Evolutionary conservation across 2,113 vertebrate genomes (phyloP), one percentile per base, ranked within the genome.

Genomic region (Callopanchax toddi): DNA sequence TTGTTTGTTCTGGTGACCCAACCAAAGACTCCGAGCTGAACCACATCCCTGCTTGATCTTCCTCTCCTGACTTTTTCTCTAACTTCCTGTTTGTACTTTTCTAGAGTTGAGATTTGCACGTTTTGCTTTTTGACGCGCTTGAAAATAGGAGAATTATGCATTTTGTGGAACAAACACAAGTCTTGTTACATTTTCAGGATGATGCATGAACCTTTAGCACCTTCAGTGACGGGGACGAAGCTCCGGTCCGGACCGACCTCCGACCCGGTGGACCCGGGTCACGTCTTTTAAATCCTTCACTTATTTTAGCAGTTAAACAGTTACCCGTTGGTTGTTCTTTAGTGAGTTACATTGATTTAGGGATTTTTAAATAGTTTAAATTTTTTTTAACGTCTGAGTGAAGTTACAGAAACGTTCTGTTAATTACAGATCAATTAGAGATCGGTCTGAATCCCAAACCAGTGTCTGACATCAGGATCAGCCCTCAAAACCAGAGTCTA

Each of bases 1-100:
- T 11, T 20, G 22, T 13, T 23, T 54, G 67, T 53, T 50, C 36
- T 50, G 1, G 69, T 16, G 22, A 55, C 63, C 72, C 10, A 75
- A 87, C 88, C 86, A 90, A 90, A 90, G 88, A 86, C 70, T 62
- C 44, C 37, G 67, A 72, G 62, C 74, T 74, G 36, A 59, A 37
- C 55, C 23, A 15, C 56, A 21, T 25, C 48, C 71, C 53, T 60
- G 67, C 58, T 65, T 46, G 21, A 42, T 49, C 43, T 43, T 29
- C 36, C 37, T 34, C 22, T 25, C 4, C 13, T 60, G 46, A 63
- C 56, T 37, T 67, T 62, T 42, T 39, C 20, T 34, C 20, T 34
- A 67, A 49, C 53, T 45, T 60, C 6, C 2, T 71, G 6, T 20
- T 46, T 51, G 23, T 83, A 57, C 54, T 78, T 76, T 76, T 62